Evolutionary conservation across 1,140 invertebrate genomes (phyloP).

Genomic region (Medauroidea extradentata): DNA sequence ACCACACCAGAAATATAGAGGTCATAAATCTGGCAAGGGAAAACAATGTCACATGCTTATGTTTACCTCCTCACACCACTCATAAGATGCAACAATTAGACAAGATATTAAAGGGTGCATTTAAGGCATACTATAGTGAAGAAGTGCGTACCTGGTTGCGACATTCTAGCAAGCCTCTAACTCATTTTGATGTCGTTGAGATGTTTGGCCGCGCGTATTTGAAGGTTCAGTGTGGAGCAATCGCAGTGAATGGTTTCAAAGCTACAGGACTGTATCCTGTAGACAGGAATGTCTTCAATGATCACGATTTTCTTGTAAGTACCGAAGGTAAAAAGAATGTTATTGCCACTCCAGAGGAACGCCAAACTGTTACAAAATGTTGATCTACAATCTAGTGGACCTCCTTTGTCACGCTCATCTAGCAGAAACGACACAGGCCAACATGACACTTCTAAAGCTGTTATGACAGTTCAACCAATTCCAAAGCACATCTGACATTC

Average conservation of each 20-base stretch:
- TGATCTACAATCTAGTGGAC: no score
- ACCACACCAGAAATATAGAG: slow-evolving; percentile 39
- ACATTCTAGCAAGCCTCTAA: slow-evolving; percentile 8
- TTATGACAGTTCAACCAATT: no score
- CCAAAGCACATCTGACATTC: no score
- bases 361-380: no score
- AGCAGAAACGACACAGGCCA: no score
- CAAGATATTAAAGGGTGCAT: slow-evolving; percentile 38
- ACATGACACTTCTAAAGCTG: no score
- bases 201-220: slow-evolving; percentile 36
- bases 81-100: slow-evolving; percentile 30
- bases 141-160: slow-evolving; percentile 17
- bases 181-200: slow-evolving; percentile 33
- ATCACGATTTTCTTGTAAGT: slow-evolving; percentile 30
- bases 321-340: no score
- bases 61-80: slow-evolving; percentile 36
- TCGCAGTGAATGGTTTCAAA: slow-evolving; percentile 38
- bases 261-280: slow-evolving; percentile 38
- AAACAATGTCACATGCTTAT: slow-evolving; percentile 36
- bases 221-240: slow-evolving; percentile 35
- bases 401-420: no score
- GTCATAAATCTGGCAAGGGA: slow-evolving; percentile 33
- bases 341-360: no score
- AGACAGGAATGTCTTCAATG: slow-evolving; percentile 36
- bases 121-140: slow-evolving; percentile 24